Percentiles rank a stretch among this genome's conserved stretches.
These are phyloP conservation scores for Crepidodera aurea DNA, from an alignment of 2,888 invertebrate species.

Conservation along the genomic window DNA sequence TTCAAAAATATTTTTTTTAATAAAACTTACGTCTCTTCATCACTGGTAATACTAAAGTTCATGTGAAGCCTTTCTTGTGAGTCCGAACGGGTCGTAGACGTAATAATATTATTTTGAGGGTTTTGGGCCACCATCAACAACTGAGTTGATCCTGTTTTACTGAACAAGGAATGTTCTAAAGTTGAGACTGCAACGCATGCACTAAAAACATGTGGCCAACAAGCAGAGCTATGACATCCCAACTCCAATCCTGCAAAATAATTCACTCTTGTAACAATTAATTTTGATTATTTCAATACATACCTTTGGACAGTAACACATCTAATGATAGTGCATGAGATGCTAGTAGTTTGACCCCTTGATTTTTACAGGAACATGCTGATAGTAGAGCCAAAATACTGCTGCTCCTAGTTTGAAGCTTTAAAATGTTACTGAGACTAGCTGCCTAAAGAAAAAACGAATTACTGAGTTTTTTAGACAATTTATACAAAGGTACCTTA, in stretches of 20 bases:
- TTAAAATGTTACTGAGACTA: constrained; percentile 85
- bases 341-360: constrained; percentile 80
- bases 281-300: neutral
- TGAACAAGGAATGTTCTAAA: constrained; percentile 89
- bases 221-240: constrained; percentile 90
- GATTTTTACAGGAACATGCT: constrained; percentile 86
- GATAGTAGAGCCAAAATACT: constrained; percentile 87
- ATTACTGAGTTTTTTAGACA: too few species aligned
- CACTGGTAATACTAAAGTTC: constrained; percentile 69
- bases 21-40: constrained; percentile 75
- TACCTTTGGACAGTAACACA: constrained; percentile 73
- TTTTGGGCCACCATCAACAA: constrained; percentile 73
- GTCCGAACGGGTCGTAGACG: constrained; percentile 63
- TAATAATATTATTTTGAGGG: constrained; percentile 69
- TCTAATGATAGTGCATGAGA: constrained; percentile 94
- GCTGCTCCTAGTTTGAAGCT: constrained; percentile 89
- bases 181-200: constrained; percentile 93
- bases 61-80: constrained; percentile 69
- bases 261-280: neutral
- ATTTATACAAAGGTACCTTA: too few species aligned
- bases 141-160: constrained; percentile 77
- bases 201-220: constrained; percentile 95
- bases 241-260: constrained; percentile 76
- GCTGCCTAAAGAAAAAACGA: constrained; percentile 73
- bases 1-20: too few species aligned